Evolutionary conservation across 2,888 invertebrate species (phyloP).

Genomic region (Chymomyza caudatula): DNA sequence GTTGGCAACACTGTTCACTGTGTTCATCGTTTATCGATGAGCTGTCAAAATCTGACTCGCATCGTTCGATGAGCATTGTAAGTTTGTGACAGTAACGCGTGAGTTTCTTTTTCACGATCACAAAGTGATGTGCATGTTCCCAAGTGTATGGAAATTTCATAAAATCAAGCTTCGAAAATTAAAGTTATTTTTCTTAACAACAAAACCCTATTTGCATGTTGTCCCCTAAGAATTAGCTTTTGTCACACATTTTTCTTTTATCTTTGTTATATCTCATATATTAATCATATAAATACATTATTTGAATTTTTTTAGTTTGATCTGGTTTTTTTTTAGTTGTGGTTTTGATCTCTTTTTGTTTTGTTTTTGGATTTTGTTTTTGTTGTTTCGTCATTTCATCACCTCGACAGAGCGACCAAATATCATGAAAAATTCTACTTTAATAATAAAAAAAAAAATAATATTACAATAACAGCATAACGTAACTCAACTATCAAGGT

Average conservation of each 20-base stretch:
- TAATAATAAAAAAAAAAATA: conserved; percentile 65
- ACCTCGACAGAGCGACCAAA: conserved; percentile 29
- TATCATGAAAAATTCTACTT: conserved; percentile 57
- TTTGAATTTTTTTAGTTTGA: conserved; percentile 52
- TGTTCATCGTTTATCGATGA: too few relatives aligned
- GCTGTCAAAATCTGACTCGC: too few relatives aligned
- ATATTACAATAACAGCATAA: conserved; percentile 67
- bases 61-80: too few relatives aligned
- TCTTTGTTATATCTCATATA: conserved; percentile 62
- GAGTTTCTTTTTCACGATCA: too few relatives aligned
- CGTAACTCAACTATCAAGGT: conserved; percentile 69
- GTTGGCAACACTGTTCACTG: too few relatives aligned
- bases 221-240: too few relatives aligned
- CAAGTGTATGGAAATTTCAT: too few relatives aligned
- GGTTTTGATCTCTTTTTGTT: conserved; percentile 17
- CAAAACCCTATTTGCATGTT: too few relatives aligned
- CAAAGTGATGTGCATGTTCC: too few relatives aligned
- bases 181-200: too few relatives aligned
- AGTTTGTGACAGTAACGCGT: too few relatives aligned
- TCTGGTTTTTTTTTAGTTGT: conserved; percentile 18
- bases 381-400: conserved; percentile 22
- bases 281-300: conserved; percentile 68
- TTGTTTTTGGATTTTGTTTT: conserved; percentile 26
- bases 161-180: too few relatives aligned
- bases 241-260: conserved; percentile 5